Base-by-base conservation (phyloP, 2,113 vertebrate genomes). In the Podarcis raffonei region DNA sequence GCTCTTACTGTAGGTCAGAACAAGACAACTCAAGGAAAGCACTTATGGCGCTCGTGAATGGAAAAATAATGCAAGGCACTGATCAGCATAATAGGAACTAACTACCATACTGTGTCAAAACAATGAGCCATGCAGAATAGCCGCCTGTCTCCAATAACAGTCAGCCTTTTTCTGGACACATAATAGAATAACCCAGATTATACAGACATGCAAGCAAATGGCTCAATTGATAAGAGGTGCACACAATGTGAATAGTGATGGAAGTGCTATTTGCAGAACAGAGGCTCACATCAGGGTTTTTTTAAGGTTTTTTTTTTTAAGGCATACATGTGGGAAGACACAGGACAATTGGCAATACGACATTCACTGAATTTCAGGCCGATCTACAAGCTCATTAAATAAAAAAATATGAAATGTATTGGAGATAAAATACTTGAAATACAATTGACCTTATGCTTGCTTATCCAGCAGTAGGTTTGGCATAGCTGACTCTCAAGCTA, bases 51-150 rank as follows among this genome's bases (percentile, higher is more conserved):
- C 4, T 35, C 6, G 39, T 39, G 48, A 89, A 37, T 71, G 74
- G 82, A 84, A 89, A 85, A 85, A 71, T 62, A 72, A 80, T 71
- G 13, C 35, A 69, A 84, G n/a, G 77, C 13, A 69, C 42, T 78
- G 25, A 79, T 68, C 48, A 62, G 37, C 37, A 20, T 62, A 72
- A 72, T 57, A n/a, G 22, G 48, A 81, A 59, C 23, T 57, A 80
- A 71, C 30, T 59, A 72, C 5, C 5, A 27, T 57, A 81, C 39
- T 74, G 25, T 18, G 6, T 37, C 30, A 81, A 12, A 42, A 78
- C 9, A 86, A 86, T 81, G 48, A 81, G 66, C 23, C 65, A 59
- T 68, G 78, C 15, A 72, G 15, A 57, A 72, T 2, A 71, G 32
- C 20, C 22, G 15, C n/a, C 32, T 57, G n/a, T 81, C 68, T 72